phyloP scores from a whole-genome alignment of 2,113 vertebrate species.

The Brachirus orientalis region DNA sequence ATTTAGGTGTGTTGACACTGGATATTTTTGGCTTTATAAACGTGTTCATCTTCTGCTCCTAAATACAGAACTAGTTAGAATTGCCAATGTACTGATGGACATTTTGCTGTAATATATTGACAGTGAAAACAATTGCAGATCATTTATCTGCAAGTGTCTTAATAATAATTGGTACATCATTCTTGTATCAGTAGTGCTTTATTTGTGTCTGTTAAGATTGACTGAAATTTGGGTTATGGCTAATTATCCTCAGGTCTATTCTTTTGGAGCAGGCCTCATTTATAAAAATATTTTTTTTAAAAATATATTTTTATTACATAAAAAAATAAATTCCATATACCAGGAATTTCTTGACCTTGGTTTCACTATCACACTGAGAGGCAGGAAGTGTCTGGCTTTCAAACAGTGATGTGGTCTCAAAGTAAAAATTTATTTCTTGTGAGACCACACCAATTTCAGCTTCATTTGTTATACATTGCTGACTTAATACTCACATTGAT shows the following conservation, averaged over 20 bases:
- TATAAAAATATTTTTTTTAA: neutral
- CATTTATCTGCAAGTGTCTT: too few species aligned
- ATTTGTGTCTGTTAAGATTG: too few species aligned
- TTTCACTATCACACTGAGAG: too few species aligned
- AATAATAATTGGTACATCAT: too few species aligned
- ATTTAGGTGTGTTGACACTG: too few species aligned
- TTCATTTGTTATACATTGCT: slow-evolving; percentile 5
- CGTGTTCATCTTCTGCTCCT: too few species aligned
- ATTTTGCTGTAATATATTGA: neutral
- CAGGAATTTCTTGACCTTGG: too few species aligned
- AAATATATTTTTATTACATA: too few species aligned
- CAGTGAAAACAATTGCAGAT: too few species aligned
- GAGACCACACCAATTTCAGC: slow-evolving; percentile 4
- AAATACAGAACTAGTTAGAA: neutral
- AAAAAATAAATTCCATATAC: too few species aligned
- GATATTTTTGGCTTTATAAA: too few species aligned
- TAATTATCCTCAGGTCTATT: neutral
- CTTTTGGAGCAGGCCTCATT: neutral
- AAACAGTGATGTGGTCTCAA: neutral
- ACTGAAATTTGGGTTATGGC: neutral
- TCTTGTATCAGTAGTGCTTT: too few species aligned
- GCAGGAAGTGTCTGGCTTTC: neutral
- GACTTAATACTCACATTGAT: slow-evolving; percentile 41
- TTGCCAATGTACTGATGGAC: neutral
- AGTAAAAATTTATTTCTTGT: neutral